These are phyloP conservation scores for Peromyscus eremicus DNA, from an alignment of 2,797 vertebrate species.

Conservation along the genomic window DNA sequence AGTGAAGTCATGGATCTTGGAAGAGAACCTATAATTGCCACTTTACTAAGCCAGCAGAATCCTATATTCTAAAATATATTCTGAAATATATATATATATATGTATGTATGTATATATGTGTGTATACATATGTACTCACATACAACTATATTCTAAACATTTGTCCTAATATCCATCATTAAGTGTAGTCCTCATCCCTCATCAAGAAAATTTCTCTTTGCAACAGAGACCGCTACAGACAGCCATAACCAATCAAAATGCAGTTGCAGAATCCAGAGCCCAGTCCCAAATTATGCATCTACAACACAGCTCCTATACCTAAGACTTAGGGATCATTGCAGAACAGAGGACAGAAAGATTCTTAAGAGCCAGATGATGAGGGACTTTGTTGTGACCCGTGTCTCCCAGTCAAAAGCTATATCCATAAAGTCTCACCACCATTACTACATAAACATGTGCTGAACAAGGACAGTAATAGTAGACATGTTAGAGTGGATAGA, in stretches of 20 bases:
- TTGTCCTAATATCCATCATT: not conserved
- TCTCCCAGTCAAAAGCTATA: not conserved
- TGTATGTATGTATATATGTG: no score
- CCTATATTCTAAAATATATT: not conserved
- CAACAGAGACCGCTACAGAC: not conserved
- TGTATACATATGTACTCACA: not conserved
- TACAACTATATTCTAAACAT: not conserved
- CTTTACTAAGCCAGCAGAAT: not conserved
- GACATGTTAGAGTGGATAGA: not conserved
- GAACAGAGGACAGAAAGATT: not conserved
- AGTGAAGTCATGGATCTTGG: not conserved
- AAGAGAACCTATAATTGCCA: not conserved
- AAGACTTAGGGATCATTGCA: not conserved
- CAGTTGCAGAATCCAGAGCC: not conserved
- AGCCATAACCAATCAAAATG: not conserved
- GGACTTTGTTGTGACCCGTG: not conserved
- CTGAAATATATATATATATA: no score
- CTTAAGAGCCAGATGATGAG: not conserved
- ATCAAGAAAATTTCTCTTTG: not conserved
- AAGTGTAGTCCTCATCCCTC: not conserved
- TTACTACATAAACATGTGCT: not conserved
- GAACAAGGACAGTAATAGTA: not conserved
- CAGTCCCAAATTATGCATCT: not conserved
- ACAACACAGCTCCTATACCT: not conserved
- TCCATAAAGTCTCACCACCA: not conserved